These are phyloP conservation scores for Hydrozoanthus tunicans DNA, from an alignment of 64 coral and sea anemone species.

Conservation along the genomic window DNA sequence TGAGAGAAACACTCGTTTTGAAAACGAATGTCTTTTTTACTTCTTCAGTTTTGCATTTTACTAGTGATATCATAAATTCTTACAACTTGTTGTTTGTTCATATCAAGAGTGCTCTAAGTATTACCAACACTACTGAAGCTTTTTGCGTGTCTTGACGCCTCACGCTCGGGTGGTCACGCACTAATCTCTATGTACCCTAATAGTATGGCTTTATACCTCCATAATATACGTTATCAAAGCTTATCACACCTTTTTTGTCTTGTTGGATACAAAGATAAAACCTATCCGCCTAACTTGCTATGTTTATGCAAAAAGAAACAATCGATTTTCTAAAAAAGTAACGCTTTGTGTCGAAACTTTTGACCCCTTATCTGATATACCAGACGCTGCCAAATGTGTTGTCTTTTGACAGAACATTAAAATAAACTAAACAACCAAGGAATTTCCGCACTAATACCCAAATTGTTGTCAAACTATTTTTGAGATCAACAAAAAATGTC, in stretches of 20 bases:
- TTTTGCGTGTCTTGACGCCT: too few relatives aligned
- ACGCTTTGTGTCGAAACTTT: not conserved
- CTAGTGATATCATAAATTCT: too few relatives aligned
- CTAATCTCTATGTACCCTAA: too few relatives aligned
- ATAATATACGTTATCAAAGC: too few relatives aligned
- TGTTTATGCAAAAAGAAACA: not conserved
- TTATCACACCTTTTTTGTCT: not conserved
- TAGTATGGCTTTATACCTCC: too few relatives aligned
- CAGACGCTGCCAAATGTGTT: not conserved
- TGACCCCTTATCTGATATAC: not conserved
- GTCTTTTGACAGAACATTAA: slow-evolving; percentile 3
- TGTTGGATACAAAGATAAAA: not conserved
- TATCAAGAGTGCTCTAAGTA: too few relatives aligned
- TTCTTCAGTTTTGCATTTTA: too few relatives aligned
- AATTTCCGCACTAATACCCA: slow-evolving; percentile 29
- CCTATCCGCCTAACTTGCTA: not conserved
- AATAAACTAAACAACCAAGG: slow-evolving; percentile 13
- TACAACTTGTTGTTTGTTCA: too few relatives aligned
- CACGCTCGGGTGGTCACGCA: too few relatives aligned
- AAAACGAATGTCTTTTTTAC: too few relatives aligned
- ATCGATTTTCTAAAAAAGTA: not conserved
- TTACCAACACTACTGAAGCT: too few relatives aligned
- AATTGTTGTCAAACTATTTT: not conserved
- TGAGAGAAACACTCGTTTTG: too few relatives aligned
- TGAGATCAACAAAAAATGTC: not conserved